Conservation (phyloP, 1,140 invertebrate species). For the Cyclargus thomasi region DNA sequence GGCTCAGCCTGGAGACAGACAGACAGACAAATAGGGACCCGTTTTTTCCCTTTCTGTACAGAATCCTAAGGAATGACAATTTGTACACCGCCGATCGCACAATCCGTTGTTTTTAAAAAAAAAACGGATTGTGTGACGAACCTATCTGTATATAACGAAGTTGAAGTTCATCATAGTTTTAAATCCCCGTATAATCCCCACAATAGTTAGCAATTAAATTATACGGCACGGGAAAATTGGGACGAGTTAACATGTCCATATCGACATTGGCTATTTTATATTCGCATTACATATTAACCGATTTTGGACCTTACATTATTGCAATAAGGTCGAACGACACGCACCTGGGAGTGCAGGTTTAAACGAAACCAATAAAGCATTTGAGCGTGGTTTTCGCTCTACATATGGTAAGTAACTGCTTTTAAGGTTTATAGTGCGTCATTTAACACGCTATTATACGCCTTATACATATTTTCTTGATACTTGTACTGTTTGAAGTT, state of each 20-base stretch:
- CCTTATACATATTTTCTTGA: neutral
- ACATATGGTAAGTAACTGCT: neutral
- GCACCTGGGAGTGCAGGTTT: neutral
- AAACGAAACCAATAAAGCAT: constrained; percentile 3
- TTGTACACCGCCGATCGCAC: too few species aligned
- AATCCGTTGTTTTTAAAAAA: too few species aligned
- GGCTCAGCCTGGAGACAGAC: too few species aligned
- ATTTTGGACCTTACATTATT: neutral
- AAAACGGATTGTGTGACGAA: too few species aligned
- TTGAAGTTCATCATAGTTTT: too few species aligned
- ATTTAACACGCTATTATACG: neutral
- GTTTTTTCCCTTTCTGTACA: too few species aligned
- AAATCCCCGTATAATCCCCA: neutral
- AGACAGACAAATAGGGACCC: too few species aligned
- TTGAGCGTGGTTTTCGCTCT: neutral
- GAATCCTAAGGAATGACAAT: too few species aligned
- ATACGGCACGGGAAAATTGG: neutral
- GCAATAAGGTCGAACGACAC: neutral
- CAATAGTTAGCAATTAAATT: constrained; percentile 1
- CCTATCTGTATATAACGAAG: too few species aligned
- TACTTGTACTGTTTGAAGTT: too few species aligned
- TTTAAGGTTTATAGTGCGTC: neutral
- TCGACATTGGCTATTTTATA: neutral
- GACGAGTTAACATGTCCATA: neutral
- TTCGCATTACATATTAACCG: neutral